phyloP scores from a whole-genome alignment of 2,888 invertebrate genomes.

The Clunio marinus region DNA sequence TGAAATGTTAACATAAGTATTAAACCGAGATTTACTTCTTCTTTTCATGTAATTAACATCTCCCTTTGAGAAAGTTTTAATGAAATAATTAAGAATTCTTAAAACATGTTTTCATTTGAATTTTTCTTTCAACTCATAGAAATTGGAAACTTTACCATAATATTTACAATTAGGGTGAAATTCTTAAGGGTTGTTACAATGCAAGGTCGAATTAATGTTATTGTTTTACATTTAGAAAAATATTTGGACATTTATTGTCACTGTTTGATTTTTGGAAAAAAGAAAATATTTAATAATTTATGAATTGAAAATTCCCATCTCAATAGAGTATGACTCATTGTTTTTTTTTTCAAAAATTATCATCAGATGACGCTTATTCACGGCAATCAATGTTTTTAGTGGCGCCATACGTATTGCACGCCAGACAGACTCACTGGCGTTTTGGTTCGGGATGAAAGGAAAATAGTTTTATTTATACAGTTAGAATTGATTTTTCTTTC shows the following conservation, averaged over 20 bases:
- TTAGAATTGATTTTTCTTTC: slow-evolving; percentile 28
- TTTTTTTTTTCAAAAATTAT: neutral
- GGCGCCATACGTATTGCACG: slow-evolving; percentile 35
- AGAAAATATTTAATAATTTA: too few relatives aligned
- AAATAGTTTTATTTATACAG: slow-evolving; percentile 27
- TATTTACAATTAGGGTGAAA: too few relatives aligned
- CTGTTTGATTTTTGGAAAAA: too few relatives aligned
- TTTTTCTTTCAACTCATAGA: neutral
- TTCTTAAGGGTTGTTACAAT: too few relatives aligned
- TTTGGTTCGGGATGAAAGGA: neutral
- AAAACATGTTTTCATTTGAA: neutral
- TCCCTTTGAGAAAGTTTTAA: neutral
- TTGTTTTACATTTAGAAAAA: too few relatives aligned
- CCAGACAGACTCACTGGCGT: slow-evolving; percentile 30
- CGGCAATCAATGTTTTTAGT: slow-evolving; percentile 31
- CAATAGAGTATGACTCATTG: neutral
- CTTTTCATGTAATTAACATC: slow-evolving; percentile 34
- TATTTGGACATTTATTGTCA: too few relatives aligned
- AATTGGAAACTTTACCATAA: too few relatives aligned
- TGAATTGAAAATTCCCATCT: too few relatives aligned
- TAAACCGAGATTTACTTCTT: slow-evolving; percentile 21
- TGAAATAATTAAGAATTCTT: slow-evolving; percentile 23
- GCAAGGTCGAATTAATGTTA: too few relatives aligned
- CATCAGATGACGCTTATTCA: slow-evolving; percentile 8
- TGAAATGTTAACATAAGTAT: slow-evolving; percentile 17